phyloP scores from a whole-genome alignment of 2,113 vertebrate genomes.

The Poeciliopsis occidentalis region DNA sequence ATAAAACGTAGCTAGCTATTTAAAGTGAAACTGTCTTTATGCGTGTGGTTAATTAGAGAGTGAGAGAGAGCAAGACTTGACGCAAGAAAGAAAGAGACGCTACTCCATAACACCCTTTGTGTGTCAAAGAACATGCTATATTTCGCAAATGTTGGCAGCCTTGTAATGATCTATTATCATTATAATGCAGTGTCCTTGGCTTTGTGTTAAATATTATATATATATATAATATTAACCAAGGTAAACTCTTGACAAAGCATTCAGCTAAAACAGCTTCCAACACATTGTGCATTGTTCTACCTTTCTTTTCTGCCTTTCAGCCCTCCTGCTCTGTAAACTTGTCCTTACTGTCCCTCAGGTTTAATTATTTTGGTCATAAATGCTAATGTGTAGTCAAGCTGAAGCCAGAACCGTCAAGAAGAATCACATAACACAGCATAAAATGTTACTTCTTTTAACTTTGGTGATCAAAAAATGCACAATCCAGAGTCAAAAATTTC shows the following conservation, averaged over 20 bases:
- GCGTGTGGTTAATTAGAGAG: neutral
- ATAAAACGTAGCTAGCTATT: neutral
- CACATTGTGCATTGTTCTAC: neutral
- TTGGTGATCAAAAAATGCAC: no score
- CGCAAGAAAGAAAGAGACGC: no score
- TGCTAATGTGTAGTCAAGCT: slow-evolving; percentile 13
- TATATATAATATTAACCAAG: no score
- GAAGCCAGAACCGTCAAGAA: slow-evolving; percentile 30
- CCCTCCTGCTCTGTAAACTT: slow-evolving; percentile 3
- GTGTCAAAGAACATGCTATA: neutral
- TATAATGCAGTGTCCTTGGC: no score
- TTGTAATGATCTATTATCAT: no score
- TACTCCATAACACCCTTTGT: no score
- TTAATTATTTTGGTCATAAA: slow-evolving; percentile 48
- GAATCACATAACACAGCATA: slow-evolving; percentile 28
- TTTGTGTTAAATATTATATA: no score
- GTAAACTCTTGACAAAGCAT: neutral
- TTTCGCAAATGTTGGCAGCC: neutral
- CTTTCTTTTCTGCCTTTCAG: slow-evolving; percentile 25
- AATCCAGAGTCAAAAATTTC: no score
- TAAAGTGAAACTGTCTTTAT: neutral
- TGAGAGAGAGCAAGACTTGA: no score
- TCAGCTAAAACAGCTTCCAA: neutral
- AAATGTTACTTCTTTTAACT: slow-evolving; percentile 14
- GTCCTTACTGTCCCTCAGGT: slow-evolving; percentile 30